These are phyloP conservation scores for Drosophila mayri DNA, from an alignment of 1,140 invertebrate genomes.

Conservation along the genomic window DNA sequence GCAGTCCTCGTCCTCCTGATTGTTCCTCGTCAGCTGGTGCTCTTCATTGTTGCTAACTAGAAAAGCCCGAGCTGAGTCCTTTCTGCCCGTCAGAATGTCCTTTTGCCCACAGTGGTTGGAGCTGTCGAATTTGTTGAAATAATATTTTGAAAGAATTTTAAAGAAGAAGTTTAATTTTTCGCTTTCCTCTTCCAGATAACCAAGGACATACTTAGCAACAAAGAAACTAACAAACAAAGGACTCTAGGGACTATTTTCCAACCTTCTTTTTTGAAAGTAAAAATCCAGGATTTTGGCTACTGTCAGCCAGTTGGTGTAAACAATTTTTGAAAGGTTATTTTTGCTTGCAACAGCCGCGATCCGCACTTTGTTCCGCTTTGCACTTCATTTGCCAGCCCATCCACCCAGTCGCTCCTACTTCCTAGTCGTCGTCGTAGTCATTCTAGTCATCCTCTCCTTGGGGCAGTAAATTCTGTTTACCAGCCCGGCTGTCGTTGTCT, in stretches of 20 bases:
- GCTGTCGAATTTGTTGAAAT: neutral
- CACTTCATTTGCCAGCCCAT: conserved; percentile 67
- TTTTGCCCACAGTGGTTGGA: conserved; percentile 3
- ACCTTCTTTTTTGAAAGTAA: neutral
- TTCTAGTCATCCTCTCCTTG: conserved; percentile 34
- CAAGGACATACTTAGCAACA: neutral
- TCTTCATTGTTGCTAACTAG: conserved; percentile 66
- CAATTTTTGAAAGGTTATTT: conserved; percentile 80
- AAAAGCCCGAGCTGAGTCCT: conserved; percentile 46
- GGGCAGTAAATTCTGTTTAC: conserved; percentile 78
- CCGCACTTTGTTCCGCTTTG: conserved; percentile 71
- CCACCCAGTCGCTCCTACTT: neutral
- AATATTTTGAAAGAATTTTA: neutral
- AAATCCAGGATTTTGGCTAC: neutral
- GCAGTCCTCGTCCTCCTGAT: conserved; percentile 38
- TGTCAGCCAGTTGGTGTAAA: conserved; percentile 57
- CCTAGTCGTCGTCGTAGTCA: neutral
- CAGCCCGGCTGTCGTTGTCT: conserved; percentile 44
- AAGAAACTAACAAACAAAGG: neutral
- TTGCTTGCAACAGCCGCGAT: conserved; percentile 66
- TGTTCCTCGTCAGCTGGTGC: conserved; percentile 70
- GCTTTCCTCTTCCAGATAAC: no score
- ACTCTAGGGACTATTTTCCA: neutral
- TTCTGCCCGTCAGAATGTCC: conserved; percentile 10
- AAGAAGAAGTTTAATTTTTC: neutral